Evolutionary conservation across 1,140 invertebrate species (phyloP), one percentile per base, ranked within the genome.

Genomic region (Theocolax elegans): DNA sequence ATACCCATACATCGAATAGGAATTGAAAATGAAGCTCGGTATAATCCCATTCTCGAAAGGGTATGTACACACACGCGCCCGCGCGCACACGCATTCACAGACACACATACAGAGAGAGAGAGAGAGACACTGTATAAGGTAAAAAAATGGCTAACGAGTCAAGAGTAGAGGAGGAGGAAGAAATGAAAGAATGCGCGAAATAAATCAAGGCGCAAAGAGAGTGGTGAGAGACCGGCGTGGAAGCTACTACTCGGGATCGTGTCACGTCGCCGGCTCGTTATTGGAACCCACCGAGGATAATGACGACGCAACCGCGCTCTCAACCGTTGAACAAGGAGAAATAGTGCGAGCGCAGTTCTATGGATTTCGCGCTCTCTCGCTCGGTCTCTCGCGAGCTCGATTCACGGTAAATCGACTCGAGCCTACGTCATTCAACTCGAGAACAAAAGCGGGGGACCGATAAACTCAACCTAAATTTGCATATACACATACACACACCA

Each of bases 191-290:
- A 31, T 25, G 49, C 63, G 51, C 63, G 49, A 66, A 66, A 66
- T 66, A 66, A 66, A 66, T 66, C 63, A 54, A 56, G 49, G 49
- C 17, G 23, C 42, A 17, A 38, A 46, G 35, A 29, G 19, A 15
- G 6, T 27, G 6, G 29, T 3, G 42, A n/a, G 44, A 63, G 60
- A 49, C 40, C 2, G 31, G 60, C 60, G 44, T 29, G 60, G 60
- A 65, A 65, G 48, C 48, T 53, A 23, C n/a, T n/a, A n/a, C 49
- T 53, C 15, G 29, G 48, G 48, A 40, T 59, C 42, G 58, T 35
- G 62, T 65, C 62, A 63, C 60, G 46, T 63, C 25, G 60, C 29
- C 25, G 25, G 49, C 62, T 66, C 63, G 63, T 66, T 66, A 54
- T 56, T 53, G 38, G 48, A 10, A 7, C 27, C 17, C 62, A 31